Base-by-base conservation (phyloP, 2,797 vertebrate genomes). In the Coregonus ussuriensis region DNA sequence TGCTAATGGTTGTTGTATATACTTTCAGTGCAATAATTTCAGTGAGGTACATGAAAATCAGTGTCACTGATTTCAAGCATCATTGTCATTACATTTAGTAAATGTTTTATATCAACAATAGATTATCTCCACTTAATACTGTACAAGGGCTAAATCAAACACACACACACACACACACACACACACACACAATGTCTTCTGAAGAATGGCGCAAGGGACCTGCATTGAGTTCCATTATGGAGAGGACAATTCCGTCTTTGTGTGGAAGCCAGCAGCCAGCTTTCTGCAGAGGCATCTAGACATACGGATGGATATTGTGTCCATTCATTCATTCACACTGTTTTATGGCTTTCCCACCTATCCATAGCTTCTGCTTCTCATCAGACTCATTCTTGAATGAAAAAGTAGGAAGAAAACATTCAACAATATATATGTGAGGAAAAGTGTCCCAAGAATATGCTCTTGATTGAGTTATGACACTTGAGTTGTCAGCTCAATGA, bases 331-430 rank as follows among this genome's bases (percentile, higher is more conserved):
- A 76, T 81, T 82, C 86, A 85, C 74, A 83, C 56, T 68, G 83
- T 79, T 79, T 84, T 74, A 82, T 83, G 74, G 67, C 71, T 90
- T 87, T 78, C 62, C 83, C 79, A 82, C 84, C 84, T 84, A 84
- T 88, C 72, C 71, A 6, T 68, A 73, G 81, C 83, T 79, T 86
- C 81, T 91, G 78, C 74, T 56, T 37, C 75, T 83, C 81, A 82
- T 82, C 82, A 87, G 53, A 80, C 66, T 84, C 77, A 56, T 25
- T 25, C 25, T 25, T 25, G 25, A 11, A 25, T 21, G 25, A 63
- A 25, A 63, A 62, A 2, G n/a, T 63, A 25, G 59, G 25, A 25
- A 21, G 6, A 21, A 63, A 63, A 63, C 4, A 1, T 5, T 18
- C 1, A 51, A 51, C 2, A 51, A 51, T 25, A 25, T 25, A 25